Base-by-base conservation (phyloP, 2,113 vertebrate species). In the Sander lucioperca region DNA sequence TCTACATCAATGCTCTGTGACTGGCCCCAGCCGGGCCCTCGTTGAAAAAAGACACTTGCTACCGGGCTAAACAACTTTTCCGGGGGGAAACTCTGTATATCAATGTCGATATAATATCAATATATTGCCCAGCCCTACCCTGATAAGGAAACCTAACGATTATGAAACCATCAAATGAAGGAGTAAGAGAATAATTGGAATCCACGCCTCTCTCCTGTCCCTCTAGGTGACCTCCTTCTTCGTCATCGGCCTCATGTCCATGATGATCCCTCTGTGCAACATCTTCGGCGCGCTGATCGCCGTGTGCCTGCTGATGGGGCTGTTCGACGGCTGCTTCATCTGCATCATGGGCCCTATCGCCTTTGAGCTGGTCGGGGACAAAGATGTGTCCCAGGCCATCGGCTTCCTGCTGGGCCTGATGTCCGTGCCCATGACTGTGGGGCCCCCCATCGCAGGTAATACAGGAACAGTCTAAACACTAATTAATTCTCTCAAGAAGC, bases 241-340 rank as follows among this genome's bases (percentile, higher is more conserved):
- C 45, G 96, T 97, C 75, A 99, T 99, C 6, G 98, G 98, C 27
- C 23, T 99, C 88, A 98, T 99, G 98, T 99, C 98, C 51, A 98
- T 98, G 97, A 97, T 99, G 98, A 97, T 99, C 71, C 98, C 98
- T 0, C 79, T 99, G 81, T 99, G 98, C 84, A 13, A 92, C 0
- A 53, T 94, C 82, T 99, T 99, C 1, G 96, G 96, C 0, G 96
- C 94, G 6, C 96, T 99, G 47, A 96, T 99, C 0, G 97, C 96
- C 0, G 98, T 99, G 58, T 99, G 98, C 81, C 96, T 99, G 80
- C 91, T 99, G 74, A 99, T 99, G 98, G 98, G 98, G 6, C 90
- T 99, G 66, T 99, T 99, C 67, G 98, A 99, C 1, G 98, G 98
- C 71, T 99, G 98, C 93, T 99, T 99, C 93, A 99, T 99, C 94